Percentiles rank a stretch among this genome's conserved stretches.
These are phyloP conservation scores for Varanus komodoensis DNA, from an alignment of 2,113 vertebrate species.

Conservation along the genomic window DNA sequence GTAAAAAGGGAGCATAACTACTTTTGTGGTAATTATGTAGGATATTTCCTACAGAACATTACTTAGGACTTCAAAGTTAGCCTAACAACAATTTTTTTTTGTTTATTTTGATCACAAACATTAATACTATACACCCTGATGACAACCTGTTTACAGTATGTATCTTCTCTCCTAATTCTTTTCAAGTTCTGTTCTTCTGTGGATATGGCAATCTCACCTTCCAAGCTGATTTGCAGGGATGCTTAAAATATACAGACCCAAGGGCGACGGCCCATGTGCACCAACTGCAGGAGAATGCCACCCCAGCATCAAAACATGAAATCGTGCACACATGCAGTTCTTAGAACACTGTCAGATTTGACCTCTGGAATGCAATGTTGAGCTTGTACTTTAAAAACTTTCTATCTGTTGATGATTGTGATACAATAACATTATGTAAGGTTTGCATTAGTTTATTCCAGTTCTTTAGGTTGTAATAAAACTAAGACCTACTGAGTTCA, in stretches of 20 bases:
- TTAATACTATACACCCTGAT: background rate
- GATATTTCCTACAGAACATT: background rate
- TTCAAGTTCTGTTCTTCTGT: background rate
- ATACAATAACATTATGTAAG: background rate
- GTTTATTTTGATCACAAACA: background rate
- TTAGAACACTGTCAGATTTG: background rate
- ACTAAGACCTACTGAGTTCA: too few species aligned
- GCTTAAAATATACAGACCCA: background rate
- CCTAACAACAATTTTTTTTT: background rate
- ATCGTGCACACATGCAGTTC: background rate
- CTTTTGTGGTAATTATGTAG: too few species aligned
- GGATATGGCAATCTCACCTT: background rate
- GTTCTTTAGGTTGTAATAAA: too few species aligned
- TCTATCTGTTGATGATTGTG: background rate
- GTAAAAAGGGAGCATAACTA: background rate
- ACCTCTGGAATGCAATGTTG: background rate
- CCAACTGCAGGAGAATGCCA: too few species aligned
- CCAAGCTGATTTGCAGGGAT: background rate
- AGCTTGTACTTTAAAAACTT: background rate
- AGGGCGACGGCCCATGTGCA: background rate
- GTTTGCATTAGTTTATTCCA: too few species aligned
- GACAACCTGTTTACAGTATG: accelerated
- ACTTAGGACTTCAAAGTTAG: conserved; percentile 22
- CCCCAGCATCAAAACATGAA: background rate
- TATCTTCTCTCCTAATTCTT: background rate